phyloP scores from a whole-genome alignment of 2,113 vertebrate genomes.

The Notiomystis cincta region DNA sequence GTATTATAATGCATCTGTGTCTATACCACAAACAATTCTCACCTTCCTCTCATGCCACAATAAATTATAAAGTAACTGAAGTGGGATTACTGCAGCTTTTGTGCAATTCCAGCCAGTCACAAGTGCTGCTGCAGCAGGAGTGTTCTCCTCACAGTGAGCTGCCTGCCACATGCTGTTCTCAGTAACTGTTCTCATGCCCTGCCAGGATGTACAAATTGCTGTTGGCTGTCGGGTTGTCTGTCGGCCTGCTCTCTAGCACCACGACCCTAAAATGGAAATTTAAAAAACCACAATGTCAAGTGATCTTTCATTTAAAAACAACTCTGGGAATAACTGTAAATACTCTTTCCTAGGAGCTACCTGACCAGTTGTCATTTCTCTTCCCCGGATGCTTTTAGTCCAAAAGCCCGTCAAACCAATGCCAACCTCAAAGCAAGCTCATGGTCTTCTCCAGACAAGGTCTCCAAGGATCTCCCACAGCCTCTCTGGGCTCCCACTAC shows the following conservation, averaged over 20 bases:
- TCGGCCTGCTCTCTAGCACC: conserved; percentile 95
- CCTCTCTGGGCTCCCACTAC: background rate
- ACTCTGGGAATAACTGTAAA: background rate
- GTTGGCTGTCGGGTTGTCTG: conserved; percentile 95
- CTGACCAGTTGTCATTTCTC: background rate
- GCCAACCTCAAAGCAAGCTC: background rate
- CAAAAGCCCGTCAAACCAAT: background rate
- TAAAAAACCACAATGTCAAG: background rate
- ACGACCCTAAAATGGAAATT: conserved; percentile 81
- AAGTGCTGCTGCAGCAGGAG: conserved; percentile 61
- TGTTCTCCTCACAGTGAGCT: conserved; percentile 8
- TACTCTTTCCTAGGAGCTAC: background rate
- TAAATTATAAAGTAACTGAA: conserved; percentile 79
- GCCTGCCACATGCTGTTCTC: conserved; percentile 52
- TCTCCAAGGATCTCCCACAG: background rate
- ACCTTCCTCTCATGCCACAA: conserved; percentile 80
- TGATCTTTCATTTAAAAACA: background rate
- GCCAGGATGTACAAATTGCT: conserved; percentile 99
- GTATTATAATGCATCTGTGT: conserved; percentile 71
- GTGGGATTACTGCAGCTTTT: conserved; percentile 46
- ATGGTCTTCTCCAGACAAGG: accelerated
- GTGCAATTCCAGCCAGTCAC: conserved; percentile 60
- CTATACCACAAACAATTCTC: conserved; percentile 74
- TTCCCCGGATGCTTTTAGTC: background rate
- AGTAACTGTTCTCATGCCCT: conserved; percentile 99